These are phyloP conservation scores for Byasa hedistus DNA, from an alignment of 2,888 invertebrate species.

Conservation along the genomic window DNA sequence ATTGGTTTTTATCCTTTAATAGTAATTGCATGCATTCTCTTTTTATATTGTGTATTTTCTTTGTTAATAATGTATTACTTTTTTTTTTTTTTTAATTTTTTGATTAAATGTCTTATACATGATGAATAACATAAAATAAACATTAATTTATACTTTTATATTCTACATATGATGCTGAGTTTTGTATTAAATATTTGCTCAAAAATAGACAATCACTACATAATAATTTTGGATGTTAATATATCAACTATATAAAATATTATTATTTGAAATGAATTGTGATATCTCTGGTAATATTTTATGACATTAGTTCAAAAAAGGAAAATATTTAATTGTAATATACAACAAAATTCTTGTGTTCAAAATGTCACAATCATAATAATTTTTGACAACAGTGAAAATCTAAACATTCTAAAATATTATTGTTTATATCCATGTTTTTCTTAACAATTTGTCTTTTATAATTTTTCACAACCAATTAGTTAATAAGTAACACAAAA, in stretches of 20 bases:
- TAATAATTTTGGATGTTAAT: no score
- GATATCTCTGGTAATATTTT: conserved; percentile 22
- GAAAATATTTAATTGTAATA: conserved; percentile 50
- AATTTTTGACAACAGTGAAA: conserved; percentile 66
- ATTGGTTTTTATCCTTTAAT: neutral
- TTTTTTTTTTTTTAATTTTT: no score
- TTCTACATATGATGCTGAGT: no score
- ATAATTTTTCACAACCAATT: conserved; percentile 24
- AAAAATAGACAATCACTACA: no score
- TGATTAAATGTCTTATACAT: no score
- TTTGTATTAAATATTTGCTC: no score
- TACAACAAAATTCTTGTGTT: conserved; percentile 59
- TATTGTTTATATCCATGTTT: conserved; percentile 53
- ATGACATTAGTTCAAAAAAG: conserved; percentile 54
- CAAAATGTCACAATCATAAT: conserved; percentile 63
- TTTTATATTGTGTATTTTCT: no score
- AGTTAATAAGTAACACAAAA: conserved; percentile 47
- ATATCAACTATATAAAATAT: no score
- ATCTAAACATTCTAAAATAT: conserved; percentile 53
- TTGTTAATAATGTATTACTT: no score
- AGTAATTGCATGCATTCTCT: no score
- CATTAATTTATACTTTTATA: no score
- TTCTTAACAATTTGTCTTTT: conserved; percentile 49
- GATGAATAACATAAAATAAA: no score
- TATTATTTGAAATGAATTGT: neutral